Evolutionary conservation across 2,888 invertebrate species (phyloP), one percentile per base, ranked within the genome.

Genomic region (Tetanocera ferruginea): DNA sequence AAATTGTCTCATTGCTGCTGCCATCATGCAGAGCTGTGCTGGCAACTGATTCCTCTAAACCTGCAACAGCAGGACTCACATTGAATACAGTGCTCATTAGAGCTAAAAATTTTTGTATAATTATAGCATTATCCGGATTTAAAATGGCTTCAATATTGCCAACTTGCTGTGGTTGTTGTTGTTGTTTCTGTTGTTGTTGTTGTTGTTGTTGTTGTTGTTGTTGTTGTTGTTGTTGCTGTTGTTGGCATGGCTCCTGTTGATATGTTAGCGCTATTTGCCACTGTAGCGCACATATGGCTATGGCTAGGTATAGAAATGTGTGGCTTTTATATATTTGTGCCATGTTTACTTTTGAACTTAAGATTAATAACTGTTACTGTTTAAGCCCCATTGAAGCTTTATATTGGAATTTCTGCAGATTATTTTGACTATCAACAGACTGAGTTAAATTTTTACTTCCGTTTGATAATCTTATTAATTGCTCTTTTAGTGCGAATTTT

Each of bases 51-150:
- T 25, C 69, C 28, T 70, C 6, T 31, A 17, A 11, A 0, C 17
- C 31, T 25, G 64, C 5, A 17, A 55, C 31, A 25, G 70, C 31
- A 55, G 55, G 55, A 64, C 17, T 69, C 3, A 69, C 31, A 37
- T 25, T 9, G 69, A 69, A 69, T 17, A 69, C 34, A 19, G 11
- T n/a, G 69, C 28, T 49, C 70, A 70, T 70, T 2, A 70, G 23
- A 6, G 9, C 14, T 14, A 70, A 17, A 70, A 70, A 70, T 25
- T 70, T 8, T 52, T 70, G 51, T 23, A 70, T 17, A 31, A 51
- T 31, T 14, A n/a, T 4, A 8, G 31, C 51, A 28, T 70, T 52
- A 25, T 70, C 52, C 52, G 23, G 51, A 4, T 51, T 52, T n/a
- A 70, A 17, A 28, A 49, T 6, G 19, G 28, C 51, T 19, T 60